phyloP scores from a whole-genome alignment of 2,113 vertebrate genomes.

The Notarius quadriscutis region DNA sequence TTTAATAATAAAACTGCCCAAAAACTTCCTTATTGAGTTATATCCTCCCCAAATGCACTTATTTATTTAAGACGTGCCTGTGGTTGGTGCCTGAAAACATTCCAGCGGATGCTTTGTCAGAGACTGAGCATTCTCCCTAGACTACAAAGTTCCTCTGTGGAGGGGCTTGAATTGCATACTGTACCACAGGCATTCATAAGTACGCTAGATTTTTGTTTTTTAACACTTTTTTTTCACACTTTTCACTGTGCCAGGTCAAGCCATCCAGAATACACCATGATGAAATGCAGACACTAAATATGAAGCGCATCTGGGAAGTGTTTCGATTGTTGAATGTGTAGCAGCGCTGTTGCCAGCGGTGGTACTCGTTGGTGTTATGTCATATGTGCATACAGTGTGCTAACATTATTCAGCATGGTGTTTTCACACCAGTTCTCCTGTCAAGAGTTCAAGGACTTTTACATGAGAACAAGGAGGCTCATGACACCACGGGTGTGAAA shows the following conservation, averaged over 20 bases:
- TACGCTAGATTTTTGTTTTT: background rate
- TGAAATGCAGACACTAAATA: background rate
- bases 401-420: background rate
- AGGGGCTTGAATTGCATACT: slow-evolving; percentile 29
- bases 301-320: background rate
- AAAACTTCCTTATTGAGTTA: slow-evolving; percentile 37
- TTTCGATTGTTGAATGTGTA: background rate
- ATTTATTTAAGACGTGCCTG: slow-evolving; percentile 65
- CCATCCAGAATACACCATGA: background rate
- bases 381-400: background rate
- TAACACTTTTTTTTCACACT: background rate
- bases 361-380: background rate
- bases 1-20: slow-evolving; percentile 27
- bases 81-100: slow-evolving; percentile 49
- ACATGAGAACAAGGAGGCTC: background rate
- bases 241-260: background rate
- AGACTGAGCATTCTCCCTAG: slow-evolving; percentile 55
- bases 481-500: background rate
- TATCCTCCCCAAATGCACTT: slow-evolving; percentile 49
- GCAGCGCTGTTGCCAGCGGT: background rate
- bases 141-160: slow-evolving; percentile 32
- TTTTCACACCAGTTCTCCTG: background rate
- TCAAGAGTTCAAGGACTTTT: background rate
- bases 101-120: slow-evolving; percentile 55
- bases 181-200: background rate